Evolutionary conservation across 2,797 vertebrate species (phyloP), one percentile per base, ranked within the genome.

Genomic region (Spinus pinus): DNA sequence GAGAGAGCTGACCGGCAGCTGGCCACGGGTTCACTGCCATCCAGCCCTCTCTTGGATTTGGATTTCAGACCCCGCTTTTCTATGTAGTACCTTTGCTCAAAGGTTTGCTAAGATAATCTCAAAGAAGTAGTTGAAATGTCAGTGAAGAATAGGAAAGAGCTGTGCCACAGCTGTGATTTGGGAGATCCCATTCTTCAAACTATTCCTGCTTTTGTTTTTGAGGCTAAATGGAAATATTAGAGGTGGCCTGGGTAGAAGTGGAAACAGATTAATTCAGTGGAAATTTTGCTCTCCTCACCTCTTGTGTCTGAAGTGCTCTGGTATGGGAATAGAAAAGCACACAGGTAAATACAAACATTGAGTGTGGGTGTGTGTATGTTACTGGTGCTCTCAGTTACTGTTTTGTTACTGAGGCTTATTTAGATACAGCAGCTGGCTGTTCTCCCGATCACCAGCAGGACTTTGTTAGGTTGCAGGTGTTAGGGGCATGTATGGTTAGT

Each of bases 401-500:
- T 27, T 74, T 33, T 57, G 44, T 66, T 77, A 22, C 37, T 82
- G 23, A 18, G 31, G 15, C 18, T 70, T 74, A 9, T 69, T 81
- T 78, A 54, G 41, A 5, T 33, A 9, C 5, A 75, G 21, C 30
- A 31, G 23, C 57, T 49, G 22, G 35, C 41, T 46, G 25, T 22
- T 86, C 50, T 64, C 62, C 21, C 7, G 7, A 18, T 14, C 14
- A 30, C 1, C 20, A 30, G n/a, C 6, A 1, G 9, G 49, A 10
- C 35, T 81, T 51, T 42, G 41, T 44, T 19, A 35, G 53, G 57
- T 11, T 62, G 44, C 18, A 21, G 72, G 30, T 56, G 9, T 24
- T 60, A 8, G 14, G 35, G 8, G 11, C 0, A 4, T 0, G 0
- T 25, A 0, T 3, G 33, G 30, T 61, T 81, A 20, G 42, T 62